Conservation (phyloP, 2,113 vertebrate genomes). For the Syngnathus floridae region DNA sequence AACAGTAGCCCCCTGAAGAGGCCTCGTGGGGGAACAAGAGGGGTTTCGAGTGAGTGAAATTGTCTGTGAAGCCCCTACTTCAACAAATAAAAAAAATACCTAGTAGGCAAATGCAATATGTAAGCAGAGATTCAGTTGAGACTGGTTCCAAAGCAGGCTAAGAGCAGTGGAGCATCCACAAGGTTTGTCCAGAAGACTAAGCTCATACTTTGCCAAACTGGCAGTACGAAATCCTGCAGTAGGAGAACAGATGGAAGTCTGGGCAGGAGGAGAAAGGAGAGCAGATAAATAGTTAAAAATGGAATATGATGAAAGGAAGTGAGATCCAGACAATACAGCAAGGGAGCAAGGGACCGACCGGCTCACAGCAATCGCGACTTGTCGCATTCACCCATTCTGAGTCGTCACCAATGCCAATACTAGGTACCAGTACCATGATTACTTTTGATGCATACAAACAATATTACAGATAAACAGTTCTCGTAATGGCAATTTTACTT, state of each 20-base stretch:
- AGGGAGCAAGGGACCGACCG: neutral
- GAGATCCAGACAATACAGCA: neutral
- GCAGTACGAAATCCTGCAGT: constrained; percentile 2
- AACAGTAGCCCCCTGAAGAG: neutral
- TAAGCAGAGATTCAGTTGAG: neutral
- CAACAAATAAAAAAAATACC: neutral
- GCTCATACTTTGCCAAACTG: constrained; percentile 2
- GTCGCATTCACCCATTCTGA: no score
- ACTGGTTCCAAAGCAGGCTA: neutral
- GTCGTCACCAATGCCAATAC: no score
- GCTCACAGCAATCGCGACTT: no score
- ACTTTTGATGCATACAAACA: no score
- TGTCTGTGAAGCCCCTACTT: neutral
- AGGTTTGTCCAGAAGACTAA: neutral
- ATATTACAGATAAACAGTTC: no score
- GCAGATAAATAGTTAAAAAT: neutral
- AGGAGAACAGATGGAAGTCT: neutral
- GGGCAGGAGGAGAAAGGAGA: constrained; percentile 1
- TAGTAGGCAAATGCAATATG: neutral
- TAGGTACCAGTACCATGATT: no score
- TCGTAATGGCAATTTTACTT: no score
- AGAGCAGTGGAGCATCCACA: neutral
- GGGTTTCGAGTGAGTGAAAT: neutral
- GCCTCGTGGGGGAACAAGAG: neutral
- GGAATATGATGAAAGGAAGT: neutral